phyloP scores from a whole-genome alignment of 1,140 invertebrate species.

The Platyscapa corneri region DNA sequence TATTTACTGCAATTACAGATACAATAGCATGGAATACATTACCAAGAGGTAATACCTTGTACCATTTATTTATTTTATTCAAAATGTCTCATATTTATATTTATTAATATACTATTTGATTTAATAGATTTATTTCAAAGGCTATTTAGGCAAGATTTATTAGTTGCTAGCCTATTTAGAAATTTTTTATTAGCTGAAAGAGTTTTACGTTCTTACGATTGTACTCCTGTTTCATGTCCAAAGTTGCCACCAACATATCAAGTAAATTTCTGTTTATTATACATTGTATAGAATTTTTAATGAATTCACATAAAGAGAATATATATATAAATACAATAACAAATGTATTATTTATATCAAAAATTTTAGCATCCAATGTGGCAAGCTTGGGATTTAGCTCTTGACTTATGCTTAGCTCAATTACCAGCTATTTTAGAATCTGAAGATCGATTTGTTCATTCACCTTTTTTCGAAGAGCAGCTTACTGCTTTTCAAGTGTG shows the following conservation, averaged over 20 bases:
- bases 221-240: constrained; percentile 93
- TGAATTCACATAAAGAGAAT: not conserved
- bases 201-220: constrained; percentile 97
- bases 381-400: constrained; percentile 97
- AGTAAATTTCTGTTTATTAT: constrained; percentile 69
- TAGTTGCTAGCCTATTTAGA: constrained; percentile 98
- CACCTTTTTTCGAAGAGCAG: constrained; percentile 98
- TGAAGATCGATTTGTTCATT: constrained; percentile 82
- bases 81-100: not conserved
- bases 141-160: constrained; percentile 96
- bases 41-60: constrained; percentile 79
- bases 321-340: too few relatives aligned
- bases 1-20: constrained; percentile 99
- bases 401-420: constrained; percentile 94
- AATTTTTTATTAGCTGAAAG: constrained; percentile 98
- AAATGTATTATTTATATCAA: constrained; percentile 27
- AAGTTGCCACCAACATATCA: constrained; percentile 92
- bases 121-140: constrained; percentile 93
- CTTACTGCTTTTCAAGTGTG: constrained; percentile 99
- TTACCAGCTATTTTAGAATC: constrained; percentile 84
- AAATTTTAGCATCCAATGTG: constrained; percentile 85
- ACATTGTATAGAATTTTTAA: not conserved
- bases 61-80: constrained; percentile 16
- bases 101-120: not conserved
- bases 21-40: constrained; percentile 99